Percentiles rank a stretch among this genome's conserved stretches.
phyloP scores from a whole-genome alignment of 2,888 invertebrate genomes.

The Ennomos fuscantarius region DNA sequence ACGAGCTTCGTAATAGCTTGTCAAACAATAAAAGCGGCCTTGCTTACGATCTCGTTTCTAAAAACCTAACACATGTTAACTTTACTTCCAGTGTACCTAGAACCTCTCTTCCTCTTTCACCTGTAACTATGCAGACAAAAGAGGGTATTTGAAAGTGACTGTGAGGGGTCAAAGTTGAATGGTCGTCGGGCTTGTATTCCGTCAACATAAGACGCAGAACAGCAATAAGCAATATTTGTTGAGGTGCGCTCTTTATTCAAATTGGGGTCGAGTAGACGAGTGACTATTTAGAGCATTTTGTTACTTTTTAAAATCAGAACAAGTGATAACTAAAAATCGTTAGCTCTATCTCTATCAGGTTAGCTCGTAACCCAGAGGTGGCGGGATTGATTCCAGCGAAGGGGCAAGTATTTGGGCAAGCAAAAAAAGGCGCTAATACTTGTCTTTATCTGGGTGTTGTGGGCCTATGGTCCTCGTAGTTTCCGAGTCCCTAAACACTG shows the following conservation, averaged over 20 bases:
- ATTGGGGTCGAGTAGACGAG: conserved; percentile 53
- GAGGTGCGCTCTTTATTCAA: conserved; percentile 70
- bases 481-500: too few species aligned
- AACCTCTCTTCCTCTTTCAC: conserved; percentile 44
- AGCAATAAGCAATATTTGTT: conserved; percentile 70
- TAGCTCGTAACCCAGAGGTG: too few species aligned
- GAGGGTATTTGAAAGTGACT: conserved; percentile 40
- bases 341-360: too few species aligned
- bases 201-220: conserved; percentile 66
- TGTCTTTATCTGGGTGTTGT: too few species aligned
- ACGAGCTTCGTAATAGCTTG: conserved; percentile 61
- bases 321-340: too few species aligned
- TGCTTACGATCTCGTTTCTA: conserved; percentile 66
- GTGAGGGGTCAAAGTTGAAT: conserved; percentile 46
- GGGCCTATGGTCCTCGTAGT: too few species aligned
- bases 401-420: too few species aligned
- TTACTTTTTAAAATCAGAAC: too few species aligned
- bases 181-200: conserved; percentile 54
- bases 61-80: conserved; percentile 69
- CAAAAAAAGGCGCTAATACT: too few species aligned
- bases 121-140: conserved; percentile 27
- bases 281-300: conserved; percentile 32
- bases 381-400: too few species aligned
- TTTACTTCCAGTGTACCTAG: conserved; percentile 46
- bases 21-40: conserved; percentile 63